Conservation (phyloP, 2,888 invertebrate genomes). For the Tiliacea aurago region DNA sequence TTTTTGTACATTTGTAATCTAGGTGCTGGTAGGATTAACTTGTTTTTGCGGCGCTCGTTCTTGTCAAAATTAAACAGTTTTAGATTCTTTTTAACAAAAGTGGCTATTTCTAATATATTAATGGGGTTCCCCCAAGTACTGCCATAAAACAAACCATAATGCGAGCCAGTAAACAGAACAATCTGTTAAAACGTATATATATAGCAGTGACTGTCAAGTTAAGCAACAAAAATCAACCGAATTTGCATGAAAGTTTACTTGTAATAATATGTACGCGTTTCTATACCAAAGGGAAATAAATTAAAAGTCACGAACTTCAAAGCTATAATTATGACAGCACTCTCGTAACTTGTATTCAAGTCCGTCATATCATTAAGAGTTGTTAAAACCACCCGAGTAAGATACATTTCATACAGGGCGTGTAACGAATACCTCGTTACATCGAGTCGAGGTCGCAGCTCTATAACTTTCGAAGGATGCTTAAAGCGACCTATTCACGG, state of each 20-base stretch:
- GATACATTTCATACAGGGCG: slow-evolving; percentile 22
- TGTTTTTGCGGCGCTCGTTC: too few relatives aligned
- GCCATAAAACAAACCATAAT: not conserved
- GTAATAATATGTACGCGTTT: too few relatives aligned
- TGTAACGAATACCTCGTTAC: slow-evolving; percentile 53
- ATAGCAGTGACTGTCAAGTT: not conserved
- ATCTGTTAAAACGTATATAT: not conserved
- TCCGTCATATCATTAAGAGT: slow-evolving; percentile 42
- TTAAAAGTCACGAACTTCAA: slow-evolving; percentile 4
- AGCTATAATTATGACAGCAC: slow-evolving; percentile 25
- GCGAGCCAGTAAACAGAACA: not conserved
- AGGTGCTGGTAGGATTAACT: too few relatives aligned
- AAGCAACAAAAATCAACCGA: not conserved
- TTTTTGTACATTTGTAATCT: too few relatives aligned
- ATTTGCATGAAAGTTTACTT: not conserved
- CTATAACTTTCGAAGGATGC: slow-evolving; percentile 53
- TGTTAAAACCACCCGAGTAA: slow-evolving; percentile 40
- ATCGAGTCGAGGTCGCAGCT: slow-evolving; percentile 49
- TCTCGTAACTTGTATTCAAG: slow-evolving; percentile 30
- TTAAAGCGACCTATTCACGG: slow-evolving; percentile 63
- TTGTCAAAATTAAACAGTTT: too few relatives aligned
- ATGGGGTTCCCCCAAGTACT: not conserved
- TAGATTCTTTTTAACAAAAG: too few relatives aligned
- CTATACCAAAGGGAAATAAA: not conserved
- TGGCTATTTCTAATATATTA: too few relatives aligned